Percentiles rank a stretch among this genome's conserved stretches.
These are phyloP conservation scores for Blennius ocellaris DNA, from an alignment of 2,113 vertebrate species.

Conservation along the genomic window DNA sequence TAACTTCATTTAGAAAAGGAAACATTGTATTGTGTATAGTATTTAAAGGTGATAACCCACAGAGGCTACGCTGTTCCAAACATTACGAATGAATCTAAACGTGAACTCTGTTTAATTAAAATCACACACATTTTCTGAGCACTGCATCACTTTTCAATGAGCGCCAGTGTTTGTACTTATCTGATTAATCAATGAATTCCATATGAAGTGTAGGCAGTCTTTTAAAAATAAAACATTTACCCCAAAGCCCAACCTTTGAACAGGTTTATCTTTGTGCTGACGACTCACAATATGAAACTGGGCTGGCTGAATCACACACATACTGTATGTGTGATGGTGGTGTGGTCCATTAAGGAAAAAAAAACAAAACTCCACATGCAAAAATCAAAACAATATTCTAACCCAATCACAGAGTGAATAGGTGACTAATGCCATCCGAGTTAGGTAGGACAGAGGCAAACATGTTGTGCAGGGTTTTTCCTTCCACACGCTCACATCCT, in stretches of 20 bases:
- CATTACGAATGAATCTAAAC: too few relatives aligned
- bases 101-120: too few relatives aligned
- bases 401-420: slow-evolving; percentile 1
- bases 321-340: slow-evolving; percentile 3
- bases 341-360: too few relatives aligned
- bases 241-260: slow-evolving; percentile 4
- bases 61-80: too few relatives aligned
- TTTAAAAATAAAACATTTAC: neutral
- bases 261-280: neutral
- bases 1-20: too few relatives aligned
- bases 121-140: neutral
- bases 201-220: neutral
- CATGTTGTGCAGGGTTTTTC: slow-evolving; percentile 3
- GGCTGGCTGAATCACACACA: too few relatives aligned
- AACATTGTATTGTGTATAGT: too few relatives aligned
- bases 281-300: neutral
- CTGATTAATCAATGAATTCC: slow-evolving; percentile 3
- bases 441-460: slow-evolving; percentile 18
- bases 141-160: slow-evolving; percentile 12
- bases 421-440: neutral
- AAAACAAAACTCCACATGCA: neutral
- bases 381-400: slow-evolving; percentile 23
- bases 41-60: too few relatives aligned
- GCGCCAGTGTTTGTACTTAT: slow-evolving; percentile 60
- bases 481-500: slow-evolving; percentile 12